Base-by-base conservation (phyloP, 1,140 invertebrate species). In the Pseudomyrmex pallidus region DNA sequence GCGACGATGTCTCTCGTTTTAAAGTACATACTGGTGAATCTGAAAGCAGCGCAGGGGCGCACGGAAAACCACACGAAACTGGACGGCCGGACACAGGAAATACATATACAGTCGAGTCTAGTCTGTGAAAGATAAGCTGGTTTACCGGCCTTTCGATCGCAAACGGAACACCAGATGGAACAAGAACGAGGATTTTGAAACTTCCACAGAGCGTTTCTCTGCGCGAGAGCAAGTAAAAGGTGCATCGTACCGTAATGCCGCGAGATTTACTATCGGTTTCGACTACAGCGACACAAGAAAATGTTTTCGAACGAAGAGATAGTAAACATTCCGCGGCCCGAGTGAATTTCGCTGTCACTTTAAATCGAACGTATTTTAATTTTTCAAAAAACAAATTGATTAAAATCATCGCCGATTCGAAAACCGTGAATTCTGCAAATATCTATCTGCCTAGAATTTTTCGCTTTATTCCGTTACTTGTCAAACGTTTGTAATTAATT, bases 201-300 rank as follows among this genome's bases (percentile, higher is more conserved):
- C 61, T 76, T 76, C 17, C n/a, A 54, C 48, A 20, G 35, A 20
- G 35, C 20, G 57, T 56, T 70, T 56, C 67, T 48, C 56, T 15
- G 12, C 46, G 48, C 25, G 25, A 76, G 44, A 76, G 61, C 48
- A 64, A 76, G 48, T 22, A 76, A 76, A 76, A 76, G 35, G 62
- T 54, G 74, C 74, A 76, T 54, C 74, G 74, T 76, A 76, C 59
- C 59, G 73, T 63, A 76, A 76, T 76, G 12, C 61, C 74, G 61
- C n/a, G 20, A 64, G 74, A 76, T 66, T 76, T 76, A 77, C 25
- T 46, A 56, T 77, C 62, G 50, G 12, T 12, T n/a, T 8, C 35
- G 22, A 76, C 22, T 54, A 20, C 4, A 4, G 20, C 61, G 50
- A 67, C 22, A 56, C 22, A 44, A 35, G 50, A 9, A 67, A 77